Evolutionary conservation across 2,797 vertebrate species (phyloP).

Genomic region (Rhynchotus rufescens): DNA sequence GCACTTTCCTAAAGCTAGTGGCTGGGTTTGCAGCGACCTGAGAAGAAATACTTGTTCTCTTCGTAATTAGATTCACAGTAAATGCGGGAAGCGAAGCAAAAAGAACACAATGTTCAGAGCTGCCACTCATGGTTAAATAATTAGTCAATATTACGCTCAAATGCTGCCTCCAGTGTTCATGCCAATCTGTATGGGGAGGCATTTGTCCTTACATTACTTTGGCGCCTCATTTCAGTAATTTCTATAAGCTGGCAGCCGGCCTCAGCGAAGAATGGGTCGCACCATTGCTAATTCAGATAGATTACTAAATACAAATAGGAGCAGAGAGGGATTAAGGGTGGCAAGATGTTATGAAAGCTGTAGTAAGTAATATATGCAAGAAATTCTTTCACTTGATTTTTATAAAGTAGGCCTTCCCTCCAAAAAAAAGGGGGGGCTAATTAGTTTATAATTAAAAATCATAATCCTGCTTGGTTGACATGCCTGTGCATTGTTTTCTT

Average conservation of each 20-base stretch:
- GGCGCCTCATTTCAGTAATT: slow-evolving; percentile 49
- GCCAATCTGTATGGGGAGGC: slow-evolving; percentile 57
- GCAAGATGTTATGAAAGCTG: slow-evolving; percentile 24
- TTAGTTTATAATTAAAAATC: slow-evolving; percentile 22
- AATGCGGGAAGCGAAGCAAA: slow-evolving; percentile 77
- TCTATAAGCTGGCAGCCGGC: slow-evolving; percentile 55
- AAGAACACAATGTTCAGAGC: slow-evolving; percentile 78
- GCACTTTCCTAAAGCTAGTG: slow-evolving; percentile 30
- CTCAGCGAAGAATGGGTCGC: slow-evolving; percentile 55
- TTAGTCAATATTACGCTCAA: slow-evolving; percentile 76
- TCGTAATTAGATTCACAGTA: slow-evolving; percentile 77
- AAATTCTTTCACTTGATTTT: slow-evolving; percentile 42
- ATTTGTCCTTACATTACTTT: slow-evolving; percentile 55
- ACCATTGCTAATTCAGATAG: slow-evolving; percentile 1
- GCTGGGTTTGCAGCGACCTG: slow-evolving; percentile 49
- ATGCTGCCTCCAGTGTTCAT: slow-evolving; percentile 56
- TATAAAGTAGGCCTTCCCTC: slow-evolving; percentile 6
- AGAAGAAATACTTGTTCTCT: slow-evolving; percentile 66
- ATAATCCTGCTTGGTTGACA: slow-evolving; percentile 24
- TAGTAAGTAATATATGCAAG: slow-evolving; percentile 22
- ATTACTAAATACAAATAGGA: slow-evolving; percentile 62
- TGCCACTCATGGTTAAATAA: slow-evolving; percentile 80
- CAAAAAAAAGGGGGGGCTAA: slow-evolving; percentile 27
- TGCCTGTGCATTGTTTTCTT: background rate
- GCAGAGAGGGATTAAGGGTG: slow-evolving; percentile 32